Evolutionary conservation across 2,888 invertebrate genomes (phyloP), one percentile per base, ranked within the genome.

Genomic region (Callyntrura guangdongensis): DNA sequence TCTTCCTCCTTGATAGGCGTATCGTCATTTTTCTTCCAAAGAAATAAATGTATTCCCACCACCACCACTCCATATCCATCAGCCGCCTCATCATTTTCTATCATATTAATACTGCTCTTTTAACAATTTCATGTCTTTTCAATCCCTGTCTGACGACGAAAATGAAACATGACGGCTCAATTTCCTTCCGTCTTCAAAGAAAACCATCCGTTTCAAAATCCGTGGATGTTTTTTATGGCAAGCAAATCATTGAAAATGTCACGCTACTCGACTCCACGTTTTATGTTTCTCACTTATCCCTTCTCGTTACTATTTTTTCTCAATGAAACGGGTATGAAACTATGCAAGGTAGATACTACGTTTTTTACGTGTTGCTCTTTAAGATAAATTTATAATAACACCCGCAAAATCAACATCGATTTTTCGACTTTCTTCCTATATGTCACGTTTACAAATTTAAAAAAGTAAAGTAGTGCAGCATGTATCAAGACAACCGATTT

Each of bases 1-100:
- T 64, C 27, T 64, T 64, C 64, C 64, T 64, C 9, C 27, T 25
- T 64, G 27, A 64, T 64, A 64, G 64, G 64, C 64, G 64, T 64
- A 64, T 64, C 64, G 25, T 64, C 64, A 27, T 64, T 17, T 61
- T 64, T 64, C 14, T 14, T 27, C 9, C 0, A 64, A 64, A 61
- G 6, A 61, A 64, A 27, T 12, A 14, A 11, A 27, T 6, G 2
- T 36, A 36, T 36, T n/a, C 36, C 36, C 36, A 12, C 9, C 17
- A 8, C 27, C 64, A 25, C 11, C 11, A 11, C 25, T 64, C 12
- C 27, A 25, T 64, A 8, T 27, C 64, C 27, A 64, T 64, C 61
- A 64, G 12, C 27, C 64, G 14, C 14, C 27, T 64, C 64, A 64
- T 64, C 64, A 64, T 64, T 64, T 64, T 64, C 61, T 8, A 59